Base-by-base conservation (phyloP, 2,797 vertebrate genomes). In the Notolepis coatsorum region DNA sequence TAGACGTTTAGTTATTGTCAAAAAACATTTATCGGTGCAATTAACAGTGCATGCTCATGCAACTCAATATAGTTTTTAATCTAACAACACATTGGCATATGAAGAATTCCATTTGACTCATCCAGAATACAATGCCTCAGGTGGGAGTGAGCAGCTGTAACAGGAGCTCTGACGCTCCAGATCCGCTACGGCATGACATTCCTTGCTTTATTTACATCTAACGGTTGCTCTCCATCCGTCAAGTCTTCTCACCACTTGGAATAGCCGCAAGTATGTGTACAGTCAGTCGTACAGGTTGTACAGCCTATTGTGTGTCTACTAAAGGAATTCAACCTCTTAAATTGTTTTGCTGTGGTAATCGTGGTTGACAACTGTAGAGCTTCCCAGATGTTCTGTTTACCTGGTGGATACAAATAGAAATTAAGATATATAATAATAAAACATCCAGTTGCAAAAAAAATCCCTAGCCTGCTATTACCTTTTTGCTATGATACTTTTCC, bases 391-490 rank as follows among this genome's bases (percentile, higher is more conserved):
- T 31, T 42, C 27, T 45, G 45, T 61, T 55, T 0, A 54, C 59
- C 80, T 82, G 65, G 3, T 65, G 53, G 76, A 59, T 12, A 38
- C 7, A 56, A 60, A 54, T n/a, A 39, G 4, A 41, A 42, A 12
- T n/a, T n/a, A 23, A 10, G 9, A 47, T 7, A 27, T 1, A 12
- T 30, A 3, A 35, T 17, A 3, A 24, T 59, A n/a, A 7, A 48
- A 20, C 28, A 24, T 24, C n/a, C 8, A 10, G 17, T 42, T 17
- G 9, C 10, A 12, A 27, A 12, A 2, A 18, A 54, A 12, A 33
- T 10, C 15, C 24, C 13, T 51, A 6, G 5, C 18, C 35, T 51
- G 2, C 10, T 8, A 28, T 7, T 21, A 4, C n/a, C 13, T 24
- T 43, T 3, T 18, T 21, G 20, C 9, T 3, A 13, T 42, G 13